phyloP scores from a whole-genome alignment of 2,113 vertebrate genomes.

The Uropsilus gracilis region DNA sequence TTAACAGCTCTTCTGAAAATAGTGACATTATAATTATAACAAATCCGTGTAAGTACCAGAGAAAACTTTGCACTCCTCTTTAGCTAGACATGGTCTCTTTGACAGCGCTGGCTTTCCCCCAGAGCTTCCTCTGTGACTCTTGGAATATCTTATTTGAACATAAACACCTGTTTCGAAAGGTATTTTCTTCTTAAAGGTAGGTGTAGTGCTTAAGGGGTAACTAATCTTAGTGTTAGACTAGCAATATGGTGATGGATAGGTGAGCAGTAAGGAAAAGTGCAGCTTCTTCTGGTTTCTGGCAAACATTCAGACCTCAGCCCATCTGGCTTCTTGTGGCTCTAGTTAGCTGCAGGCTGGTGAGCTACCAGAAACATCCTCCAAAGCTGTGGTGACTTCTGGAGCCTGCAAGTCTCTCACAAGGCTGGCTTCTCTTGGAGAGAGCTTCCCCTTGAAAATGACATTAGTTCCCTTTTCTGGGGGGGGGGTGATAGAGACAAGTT shows the following conservation, averaged over 20 bases:
- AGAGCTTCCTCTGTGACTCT: constrained; percentile 52
- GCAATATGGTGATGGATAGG: neutral
- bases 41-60: constrained; percentile 71
- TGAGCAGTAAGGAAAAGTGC: neutral
- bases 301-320: neutral
- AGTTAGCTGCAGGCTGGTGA: neutral
- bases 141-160: neutral
- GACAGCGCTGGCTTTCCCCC: constrained; percentile 40
- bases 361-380: neutral
- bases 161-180: constrained; percentile 43
- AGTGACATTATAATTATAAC: constrained; percentile 73
- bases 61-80: constrained; percentile 57
- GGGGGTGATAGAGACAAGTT: too few relatives aligned
- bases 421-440: neutral
- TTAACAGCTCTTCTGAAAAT: constrained; percentile 80
- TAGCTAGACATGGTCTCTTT: constrained; percentile 21
- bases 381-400: neutral
- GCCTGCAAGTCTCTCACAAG: neutral
- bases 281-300: neutral
- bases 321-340: neutral
- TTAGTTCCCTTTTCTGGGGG: too few relatives aligned
- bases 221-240: constrained; percentile 29
- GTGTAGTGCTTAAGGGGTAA: constrained; percentile 1
- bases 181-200: constrained; percentile 45
- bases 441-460: neutral